A percentile compares a stretch with the other conserved stretches of the same genome.
Conservation (phyloP, 2,113 vertebrate species). For the Sinocyclocheilus anshuiensis region DNA sequence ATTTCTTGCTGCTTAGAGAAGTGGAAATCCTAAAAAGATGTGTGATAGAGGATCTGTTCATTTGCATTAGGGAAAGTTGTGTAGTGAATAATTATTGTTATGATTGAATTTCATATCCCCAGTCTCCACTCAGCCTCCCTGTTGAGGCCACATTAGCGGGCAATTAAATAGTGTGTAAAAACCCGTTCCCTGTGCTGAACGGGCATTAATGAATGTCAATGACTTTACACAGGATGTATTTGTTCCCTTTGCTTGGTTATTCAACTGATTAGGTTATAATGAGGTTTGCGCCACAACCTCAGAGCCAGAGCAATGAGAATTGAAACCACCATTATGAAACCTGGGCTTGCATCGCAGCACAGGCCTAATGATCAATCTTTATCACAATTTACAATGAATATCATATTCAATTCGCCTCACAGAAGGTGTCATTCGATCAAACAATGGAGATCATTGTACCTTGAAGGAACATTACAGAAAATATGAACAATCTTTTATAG, state of each 20-base stretch:
- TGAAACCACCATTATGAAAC: constrained; percentile 12
- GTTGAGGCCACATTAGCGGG: constrained; percentile 10
- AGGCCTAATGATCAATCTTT: constrained; percentile 24
- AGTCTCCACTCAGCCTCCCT: constrained; percentile 5
- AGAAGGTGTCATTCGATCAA: neutral
- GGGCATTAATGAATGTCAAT: constrained; percentile 50
- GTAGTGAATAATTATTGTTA: constrained; percentile 17
- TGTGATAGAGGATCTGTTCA: neutral
- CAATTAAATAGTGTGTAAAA: constrained; percentile 39
- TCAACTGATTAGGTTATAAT: constrained; percentile 43
- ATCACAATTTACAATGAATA: constrained; percentile 3
- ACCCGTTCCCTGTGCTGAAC: constrained; percentile 10
- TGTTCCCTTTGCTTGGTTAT: constrained; percentile 34
- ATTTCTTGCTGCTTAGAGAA: neutral
- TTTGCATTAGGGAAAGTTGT: neutral
- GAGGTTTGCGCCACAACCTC: neutral
- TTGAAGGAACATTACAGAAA: neutral
- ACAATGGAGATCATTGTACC: neutral
- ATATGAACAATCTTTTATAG: neutral
- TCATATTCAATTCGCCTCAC: neutral
- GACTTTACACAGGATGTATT: constrained; percentile 43
- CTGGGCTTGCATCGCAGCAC: neutral
- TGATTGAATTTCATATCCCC: constrained; percentile 12
- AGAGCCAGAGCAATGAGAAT: neutral
- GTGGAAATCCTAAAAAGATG: neutral